Percentiles rank a stretch among this genome's conserved stretches.
phyloP scores from a whole-genome alignment of 2,888 invertebrate genomes.

The Sclerodermus sp. region DNA sequence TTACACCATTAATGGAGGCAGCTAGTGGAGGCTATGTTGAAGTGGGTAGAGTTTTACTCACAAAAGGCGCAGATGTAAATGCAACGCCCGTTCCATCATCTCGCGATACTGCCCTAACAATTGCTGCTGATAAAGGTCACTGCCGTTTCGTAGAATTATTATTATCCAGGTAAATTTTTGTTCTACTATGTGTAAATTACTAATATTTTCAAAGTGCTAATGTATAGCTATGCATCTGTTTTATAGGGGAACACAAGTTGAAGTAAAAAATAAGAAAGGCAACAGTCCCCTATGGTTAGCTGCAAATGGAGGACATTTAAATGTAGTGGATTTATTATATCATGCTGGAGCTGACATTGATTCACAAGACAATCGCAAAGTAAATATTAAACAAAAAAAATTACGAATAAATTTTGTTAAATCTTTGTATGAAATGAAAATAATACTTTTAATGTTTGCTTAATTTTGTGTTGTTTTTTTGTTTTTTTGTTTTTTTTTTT shows the following conservation, averaged over 20 bases:
- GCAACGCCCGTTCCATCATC: constrained; percentile 98
- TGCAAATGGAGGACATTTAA: constrained; percentile 95
- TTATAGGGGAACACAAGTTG: constrained; percentile 81
- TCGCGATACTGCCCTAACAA: constrained; percentile 96
- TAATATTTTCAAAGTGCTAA: not conserved
- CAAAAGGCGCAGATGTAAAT: constrained; percentile 98
- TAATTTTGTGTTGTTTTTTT: not conserved
- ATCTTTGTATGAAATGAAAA: not conserved
- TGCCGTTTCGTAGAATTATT: constrained; percentile 87
- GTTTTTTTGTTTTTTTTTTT: not conserved
- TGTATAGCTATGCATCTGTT: no score
- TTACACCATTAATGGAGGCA: constrained; percentile 99
- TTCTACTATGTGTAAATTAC: not conserved
- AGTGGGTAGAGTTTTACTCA: constrained; percentile 91
- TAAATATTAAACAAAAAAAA: constrained; percentile 42
- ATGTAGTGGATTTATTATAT: constrained; percentile 93
- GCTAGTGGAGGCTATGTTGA: constrained; percentile 99
- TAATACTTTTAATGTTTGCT: not conserved
- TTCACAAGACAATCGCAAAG: constrained; percentile 96
- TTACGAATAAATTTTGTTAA: no score
- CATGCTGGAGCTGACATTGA: constrained; percentile 93
- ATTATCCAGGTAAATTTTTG: constrained; percentile 62
- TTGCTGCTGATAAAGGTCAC: constrained; percentile 99
- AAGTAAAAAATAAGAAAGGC: constrained; percentile 99
- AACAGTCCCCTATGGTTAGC: constrained; percentile 98